phyloP scores from a whole-genome alignment of 2,888 invertebrate genomes.

The Mongoloraphidia duomilia region DNA sequence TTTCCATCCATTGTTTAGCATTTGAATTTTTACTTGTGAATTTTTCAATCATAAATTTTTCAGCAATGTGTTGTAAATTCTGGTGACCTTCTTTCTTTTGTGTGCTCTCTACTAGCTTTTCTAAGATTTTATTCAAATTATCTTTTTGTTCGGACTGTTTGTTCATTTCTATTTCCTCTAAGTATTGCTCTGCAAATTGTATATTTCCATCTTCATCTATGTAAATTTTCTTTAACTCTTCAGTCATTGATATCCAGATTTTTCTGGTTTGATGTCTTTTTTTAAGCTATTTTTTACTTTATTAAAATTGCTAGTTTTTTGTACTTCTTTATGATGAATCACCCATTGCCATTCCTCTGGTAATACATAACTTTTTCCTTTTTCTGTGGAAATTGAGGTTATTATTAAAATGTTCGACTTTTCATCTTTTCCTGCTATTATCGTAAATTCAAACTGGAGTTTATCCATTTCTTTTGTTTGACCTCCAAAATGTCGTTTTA shows the following conservation, averaged over 20 bases:
- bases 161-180: constrained; percentile 15
- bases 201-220: constrained; percentile 14
- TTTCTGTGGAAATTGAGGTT: constrained; percentile 12
- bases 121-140: too few species aligned
- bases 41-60: constrained; percentile 16
- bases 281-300: constrained; percentile 12
- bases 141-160: too few species aligned
- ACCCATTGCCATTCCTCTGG: constrained; percentile 6
- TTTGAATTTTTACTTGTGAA: constrained; percentile 13
- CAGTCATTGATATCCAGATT: constrained; percentile 14
- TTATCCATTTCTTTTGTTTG: constrained; percentile 6
- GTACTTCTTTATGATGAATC: constrained; percentile 7
- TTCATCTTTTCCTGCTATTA: constrained; percentile 10
- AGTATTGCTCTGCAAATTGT: constrained; percentile 12
- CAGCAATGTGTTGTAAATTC: constrained; percentile 13
- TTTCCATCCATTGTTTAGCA: constrained; percentile 14
- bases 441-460: constrained; percentile 9
- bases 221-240: constrained; percentile 12
- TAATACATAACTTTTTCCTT: constrained; percentile 8
- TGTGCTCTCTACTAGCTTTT: constrained; percentile 9
- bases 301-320: constrained; percentile 10
- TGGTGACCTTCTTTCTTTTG: constrained; percentile 10
- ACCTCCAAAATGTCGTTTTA: constrained; percentile 13
- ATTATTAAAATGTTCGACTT: constrained; percentile 11
- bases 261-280: constrained; percentile 13